Conservation (phyloP, 2,797 vertebrate genomes). For the Cetoscarus ocellatus region DNA sequence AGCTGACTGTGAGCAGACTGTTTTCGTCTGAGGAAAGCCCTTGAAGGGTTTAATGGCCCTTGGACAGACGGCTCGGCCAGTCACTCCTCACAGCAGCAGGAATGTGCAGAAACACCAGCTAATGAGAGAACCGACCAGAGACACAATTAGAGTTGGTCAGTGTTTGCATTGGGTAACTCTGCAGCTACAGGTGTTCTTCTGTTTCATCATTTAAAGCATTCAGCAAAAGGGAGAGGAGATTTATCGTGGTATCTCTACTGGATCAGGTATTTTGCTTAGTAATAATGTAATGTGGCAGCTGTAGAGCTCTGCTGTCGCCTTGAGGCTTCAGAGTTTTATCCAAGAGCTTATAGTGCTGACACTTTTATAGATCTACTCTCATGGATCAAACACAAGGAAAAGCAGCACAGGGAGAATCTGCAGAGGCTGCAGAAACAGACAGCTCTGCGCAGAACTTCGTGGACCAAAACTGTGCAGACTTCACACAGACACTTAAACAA, state of each 20-base stretch:
- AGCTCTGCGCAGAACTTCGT: neutral
- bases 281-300: neutral
- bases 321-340: conserved; percentile 24
- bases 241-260: conserved; percentile 13
- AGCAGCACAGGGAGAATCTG: conserved; percentile 2
- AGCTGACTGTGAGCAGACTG: conserved; percentile 59
- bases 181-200: neutral
- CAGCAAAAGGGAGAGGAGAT: neutral
- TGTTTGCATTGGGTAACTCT: neutral
- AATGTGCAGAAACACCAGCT: conserved; percentile 54
- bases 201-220: conserved; percentile 21
- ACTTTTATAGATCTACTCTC: conserved; percentile 24
- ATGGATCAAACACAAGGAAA: conserved; percentile 12
- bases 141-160: conserved; percentile 30
- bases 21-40: conserved; percentile 56
- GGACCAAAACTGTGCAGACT: neutral
- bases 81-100: conserved; percentile 57
- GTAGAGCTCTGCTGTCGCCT: conserved; percentile 27
- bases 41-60: conserved; percentile 44
- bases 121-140: conserved; percentile 48
- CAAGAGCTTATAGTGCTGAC: conserved; percentile 21
- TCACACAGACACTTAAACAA: neutral
- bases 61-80: conserved; percentile 23
- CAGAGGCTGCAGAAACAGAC: conserved; percentile 4
- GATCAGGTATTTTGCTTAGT: neutral